Evolutionary conservation across 2,888 invertebrate genomes (phyloP).

Genomic region (Plebejus anna): DNA sequence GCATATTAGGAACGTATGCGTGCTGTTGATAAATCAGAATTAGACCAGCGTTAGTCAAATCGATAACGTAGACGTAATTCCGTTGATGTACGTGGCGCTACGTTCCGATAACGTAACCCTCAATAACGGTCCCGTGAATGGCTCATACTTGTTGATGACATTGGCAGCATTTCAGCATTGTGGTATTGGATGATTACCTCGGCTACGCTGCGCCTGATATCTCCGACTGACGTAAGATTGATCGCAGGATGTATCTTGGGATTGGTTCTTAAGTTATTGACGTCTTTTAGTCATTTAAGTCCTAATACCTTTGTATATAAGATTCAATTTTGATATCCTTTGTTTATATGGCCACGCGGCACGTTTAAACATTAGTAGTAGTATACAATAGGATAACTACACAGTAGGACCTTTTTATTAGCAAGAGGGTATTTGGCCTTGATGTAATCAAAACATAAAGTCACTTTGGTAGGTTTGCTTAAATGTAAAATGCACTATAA

Average conservation of each 20-base stretch:
- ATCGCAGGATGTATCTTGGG: constrained; percentile 2
- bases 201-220: constrained; percentile 18
- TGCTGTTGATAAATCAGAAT: constrained; percentile 24
- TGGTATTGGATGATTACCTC: constrained; percentile 21
- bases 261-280: background rate
- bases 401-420: too few species aligned
- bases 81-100: constrained; percentile 29
- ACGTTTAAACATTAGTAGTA: too few species aligned
- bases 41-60: constrained; percentile 23
- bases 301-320: background rate
- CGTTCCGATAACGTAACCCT: constrained; percentile 28
- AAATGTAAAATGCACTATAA: too few species aligned
- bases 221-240: constrained; percentile 8
- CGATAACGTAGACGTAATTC: constrained; percentile 22
- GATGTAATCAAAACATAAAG: too few species aligned
- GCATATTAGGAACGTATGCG: constrained; percentile 18
- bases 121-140: constrained; percentile 28
- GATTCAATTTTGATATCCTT: too few species aligned
- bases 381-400: too few species aligned
- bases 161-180: constrained; percentile 28
- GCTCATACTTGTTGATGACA: constrained; percentile 31
- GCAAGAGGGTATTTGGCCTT: too few species aligned
- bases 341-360: too few species aligned
- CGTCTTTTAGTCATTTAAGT: background rate
- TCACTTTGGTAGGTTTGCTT: too few species aligned